phyloP scores from a whole-genome alignment of 2,888 invertebrate species.

The Tortrix viridana region DNA sequence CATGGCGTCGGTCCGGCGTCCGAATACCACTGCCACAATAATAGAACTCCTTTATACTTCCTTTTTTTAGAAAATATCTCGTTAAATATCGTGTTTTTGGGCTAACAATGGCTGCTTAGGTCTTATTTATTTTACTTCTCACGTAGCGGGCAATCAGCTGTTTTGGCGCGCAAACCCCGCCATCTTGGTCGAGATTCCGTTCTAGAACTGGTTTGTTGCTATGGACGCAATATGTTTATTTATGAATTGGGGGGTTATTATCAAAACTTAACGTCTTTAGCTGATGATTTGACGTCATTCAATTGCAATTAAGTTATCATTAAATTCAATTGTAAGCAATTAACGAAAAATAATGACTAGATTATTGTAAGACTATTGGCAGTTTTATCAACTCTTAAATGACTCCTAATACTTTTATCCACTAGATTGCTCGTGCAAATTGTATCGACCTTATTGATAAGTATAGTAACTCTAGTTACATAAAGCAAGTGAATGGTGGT shows the following conservation, averaged over 20 bases:
- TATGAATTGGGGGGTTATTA: constrained; percentile 34
- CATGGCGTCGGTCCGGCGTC: constrained; percentile 37
- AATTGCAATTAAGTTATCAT: too few relatives aligned
- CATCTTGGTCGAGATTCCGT: constrained; percentile 42
- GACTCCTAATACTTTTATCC: too few relatives aligned
- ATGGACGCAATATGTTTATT: constrained; percentile 37
- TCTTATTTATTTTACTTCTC: constrained; percentile 38
- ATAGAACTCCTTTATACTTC: constrained; percentile 43
- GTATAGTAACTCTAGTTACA: too few relatives aligned
- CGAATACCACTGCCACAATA: constrained; percentile 35
- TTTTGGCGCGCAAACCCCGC: constrained; percentile 48
- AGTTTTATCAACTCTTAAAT: too few relatives aligned
- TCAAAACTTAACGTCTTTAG: not conserved
- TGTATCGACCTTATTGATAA: too few relatives aligned
- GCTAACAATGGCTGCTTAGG: constrained; percentile 43
- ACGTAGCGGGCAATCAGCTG: constrained; percentile 49
- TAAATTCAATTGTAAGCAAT: too few relatives aligned
- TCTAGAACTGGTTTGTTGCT: constrained; percentile 44
- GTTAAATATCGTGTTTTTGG: constrained; percentile 47
- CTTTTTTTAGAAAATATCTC: constrained; percentile 46
- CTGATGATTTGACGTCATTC: not conserved
- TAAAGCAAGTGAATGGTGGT: too few relatives aligned
- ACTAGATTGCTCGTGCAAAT: too few relatives aligned
- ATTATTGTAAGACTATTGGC: too few relatives aligned
- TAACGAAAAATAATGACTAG: too few relatives aligned